Percentiles rank a stretch among this genome's conserved stretches.
Conservation (phyloP, 2,797 vertebrate genomes). For the Trachurus trachurus region DNA sequence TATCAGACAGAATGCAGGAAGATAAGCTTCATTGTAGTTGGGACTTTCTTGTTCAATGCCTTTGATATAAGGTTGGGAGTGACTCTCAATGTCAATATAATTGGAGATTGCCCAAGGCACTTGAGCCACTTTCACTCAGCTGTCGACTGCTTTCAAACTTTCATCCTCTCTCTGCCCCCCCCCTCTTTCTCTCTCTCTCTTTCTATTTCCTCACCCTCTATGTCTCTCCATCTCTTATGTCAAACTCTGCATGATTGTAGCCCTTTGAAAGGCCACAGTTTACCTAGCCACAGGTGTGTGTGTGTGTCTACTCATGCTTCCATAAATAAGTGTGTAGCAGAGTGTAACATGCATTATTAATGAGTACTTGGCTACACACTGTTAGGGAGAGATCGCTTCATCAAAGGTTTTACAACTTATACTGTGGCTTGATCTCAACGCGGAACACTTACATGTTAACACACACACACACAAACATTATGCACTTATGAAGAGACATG, state of each 20-base stretch:
- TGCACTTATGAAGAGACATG: neutral
- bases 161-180: constrained; percentile 26
- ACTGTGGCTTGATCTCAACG: constrained; percentile 38
- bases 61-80: constrained; percentile 46
- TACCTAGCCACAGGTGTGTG: constrained; percentile 63
- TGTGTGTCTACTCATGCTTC: constrained; percentile 38
- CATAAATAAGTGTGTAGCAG: constrained; percentile 68
- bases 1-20: constrained; percentile 21
- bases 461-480: constrained; percentile 9
- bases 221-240: constrained; percentile 25
- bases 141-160: constrained; percentile 53
- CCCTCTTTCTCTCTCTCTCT: neutral
- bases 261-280: constrained; percentile 57
- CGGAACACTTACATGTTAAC: constrained; percentile 16
- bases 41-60: constrained; percentile 37
- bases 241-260: constrained; percentile 37
- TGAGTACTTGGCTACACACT: constrained; percentile 54
- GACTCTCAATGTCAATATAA: constrained; percentile 59
- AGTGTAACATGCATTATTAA: constrained; percentile 74
- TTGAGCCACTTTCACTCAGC: constrained; percentile 38
- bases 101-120: constrained; percentile 40
- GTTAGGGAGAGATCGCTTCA: constrained; percentile 53
- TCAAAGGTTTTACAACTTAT: constrained; percentile 65
- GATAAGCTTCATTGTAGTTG: constrained; percentile 27
- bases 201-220: neutral